phyloP scores from a whole-genome alignment of 1,140 invertebrate species.

The Drosophila chauvacae region DNA sequence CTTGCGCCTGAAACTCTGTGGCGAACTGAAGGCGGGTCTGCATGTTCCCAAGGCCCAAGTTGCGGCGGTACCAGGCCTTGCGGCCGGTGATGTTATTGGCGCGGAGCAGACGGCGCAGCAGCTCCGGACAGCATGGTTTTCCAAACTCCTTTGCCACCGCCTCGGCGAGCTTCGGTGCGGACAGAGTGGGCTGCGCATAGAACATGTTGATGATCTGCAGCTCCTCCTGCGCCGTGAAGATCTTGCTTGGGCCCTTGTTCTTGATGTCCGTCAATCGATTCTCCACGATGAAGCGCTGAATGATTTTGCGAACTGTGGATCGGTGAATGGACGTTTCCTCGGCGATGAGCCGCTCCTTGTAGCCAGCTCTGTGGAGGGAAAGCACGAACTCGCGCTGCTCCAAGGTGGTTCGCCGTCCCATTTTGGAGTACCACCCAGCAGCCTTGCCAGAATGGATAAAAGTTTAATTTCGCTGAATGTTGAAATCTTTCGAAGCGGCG shows the following conservation, averaged over 20 bases:
- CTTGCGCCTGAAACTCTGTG: background rate
- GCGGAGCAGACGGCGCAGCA: conserved; percentile 2
- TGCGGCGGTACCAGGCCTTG: background rate
- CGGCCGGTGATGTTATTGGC: conserved; percentile 6
- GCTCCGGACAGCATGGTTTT: conserved; percentile 1
- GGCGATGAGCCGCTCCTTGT: background rate
- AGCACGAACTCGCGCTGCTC: conserved; percentile 3
- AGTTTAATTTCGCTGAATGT: background rate
- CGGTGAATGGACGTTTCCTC: conserved; percentile 2
- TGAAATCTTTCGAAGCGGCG: conserved; percentile 21
- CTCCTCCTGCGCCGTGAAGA: conserved; percentile 10
- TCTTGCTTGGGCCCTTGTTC: background rate
- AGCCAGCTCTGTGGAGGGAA: conserved; percentile 1
- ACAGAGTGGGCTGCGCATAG: conserved; percentile 3
- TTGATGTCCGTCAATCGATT: conserved; percentile 4
- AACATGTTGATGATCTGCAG: conserved; percentile 7
- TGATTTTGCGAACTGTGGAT: conserved; percentile 15
- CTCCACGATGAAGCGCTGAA: conserved; percentile 1
- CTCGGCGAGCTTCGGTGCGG: conserved; percentile 11
- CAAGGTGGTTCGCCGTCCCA: conserved; percentile 6
- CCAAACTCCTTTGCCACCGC: background rate
- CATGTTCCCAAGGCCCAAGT: background rate
- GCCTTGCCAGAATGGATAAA: background rate
- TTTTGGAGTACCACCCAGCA: background rate
- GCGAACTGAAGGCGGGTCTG: background rate